Evolutionary conservation across 2,888 invertebrate genomes (phyloP).

Genomic region (Trissolcus brochymenae): DNA sequence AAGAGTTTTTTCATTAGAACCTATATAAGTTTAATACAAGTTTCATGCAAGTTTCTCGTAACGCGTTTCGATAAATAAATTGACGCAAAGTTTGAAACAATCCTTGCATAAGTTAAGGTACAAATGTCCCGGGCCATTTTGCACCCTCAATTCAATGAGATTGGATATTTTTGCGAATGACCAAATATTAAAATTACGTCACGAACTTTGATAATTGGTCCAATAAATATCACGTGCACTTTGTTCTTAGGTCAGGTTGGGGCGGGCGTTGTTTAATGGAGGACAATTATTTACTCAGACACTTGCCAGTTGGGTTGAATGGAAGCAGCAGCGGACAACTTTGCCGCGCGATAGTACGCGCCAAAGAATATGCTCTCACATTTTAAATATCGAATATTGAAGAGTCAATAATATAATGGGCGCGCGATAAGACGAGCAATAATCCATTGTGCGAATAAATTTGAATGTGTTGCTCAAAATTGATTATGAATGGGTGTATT

Average conservation of each 20-base stretch:
- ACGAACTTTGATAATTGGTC: conserved; percentile 31
- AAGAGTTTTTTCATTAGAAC: conserved; percentile 41
- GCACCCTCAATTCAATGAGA: neutral
- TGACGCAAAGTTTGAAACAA: conserved; percentile 16
- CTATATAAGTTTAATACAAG: conserved; percentile 30
- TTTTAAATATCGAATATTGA: conserved; percentile 28
- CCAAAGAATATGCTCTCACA: conserved; percentile 14
- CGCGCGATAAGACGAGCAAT: conserved; percentile 45
- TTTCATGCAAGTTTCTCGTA: conserved; percentile 24
- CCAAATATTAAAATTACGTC: conserved; percentile 21
- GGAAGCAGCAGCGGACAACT: conserved; percentile 8
- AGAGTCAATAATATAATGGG: conserved; percentile 27
- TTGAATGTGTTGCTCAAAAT: conserved; percentile 47
- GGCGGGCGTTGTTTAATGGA: conserved; percentile 20
- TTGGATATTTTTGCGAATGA: neutral
- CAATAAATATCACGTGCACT: conserved; percentile 22
- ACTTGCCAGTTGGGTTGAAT: conserved; percentile 1
- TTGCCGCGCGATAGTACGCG: conserved; percentile 7
- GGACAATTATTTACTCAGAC: conserved; percentile 38
- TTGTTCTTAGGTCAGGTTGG: conserved; percentile 9
- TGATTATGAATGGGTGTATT: conserved; percentile 53
- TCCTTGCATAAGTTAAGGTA: conserved; percentile 22
- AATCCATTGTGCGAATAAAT: conserved; percentile 45
- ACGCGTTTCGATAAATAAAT: conserved; percentile 43
- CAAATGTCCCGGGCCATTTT: conserved; percentile 11